Conservation (phyloP, 2,797 vertebrate species). For the Lemur catta region DNA sequence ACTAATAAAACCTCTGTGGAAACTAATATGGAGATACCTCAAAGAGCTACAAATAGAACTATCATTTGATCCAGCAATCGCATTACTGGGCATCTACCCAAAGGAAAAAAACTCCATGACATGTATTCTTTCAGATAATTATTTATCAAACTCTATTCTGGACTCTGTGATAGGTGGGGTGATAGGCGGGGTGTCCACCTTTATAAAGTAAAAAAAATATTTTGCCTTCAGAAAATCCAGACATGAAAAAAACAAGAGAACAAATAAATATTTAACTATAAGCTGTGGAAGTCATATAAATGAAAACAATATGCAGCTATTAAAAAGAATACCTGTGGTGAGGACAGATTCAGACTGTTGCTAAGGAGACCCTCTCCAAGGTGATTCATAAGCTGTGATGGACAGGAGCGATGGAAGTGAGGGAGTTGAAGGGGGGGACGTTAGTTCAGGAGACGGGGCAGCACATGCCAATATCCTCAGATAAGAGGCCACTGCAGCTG, state of each 20-base stretch:
- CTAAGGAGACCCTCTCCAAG: not conserved
- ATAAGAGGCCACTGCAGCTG: fast-evolving
- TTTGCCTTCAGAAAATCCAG: not conserved
- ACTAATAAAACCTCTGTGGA: too few relatives aligned
- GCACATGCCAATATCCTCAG: not conserved
- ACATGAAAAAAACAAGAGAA: not conserved
- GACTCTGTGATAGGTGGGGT: not conserved
- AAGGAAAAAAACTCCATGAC: too few relatives aligned
- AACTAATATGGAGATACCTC: too few relatives aligned
- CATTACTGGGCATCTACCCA: too few relatives aligned
- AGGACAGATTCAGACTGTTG: fast-evolving
- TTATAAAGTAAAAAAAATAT: not conserved
- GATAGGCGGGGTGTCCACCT: not conserved
- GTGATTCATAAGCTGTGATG: not conserved
- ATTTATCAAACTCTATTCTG: not conserved
- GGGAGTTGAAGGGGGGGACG: fast-evolving
- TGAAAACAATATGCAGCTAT: not conserved
- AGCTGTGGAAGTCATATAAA: not conserved
- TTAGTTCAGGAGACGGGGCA: not conserved
- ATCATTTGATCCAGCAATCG: too few relatives aligned
- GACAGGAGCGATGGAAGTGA: not conserved
- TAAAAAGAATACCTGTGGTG: not conserved
- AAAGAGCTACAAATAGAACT: too few relatives aligned
- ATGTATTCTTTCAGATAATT: not conserved
- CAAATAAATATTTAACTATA: not conserved